phyloP scores from a whole-genome alignment of 2,113 vertebrate genomes.

The Camelus dromedarius region DNA sequence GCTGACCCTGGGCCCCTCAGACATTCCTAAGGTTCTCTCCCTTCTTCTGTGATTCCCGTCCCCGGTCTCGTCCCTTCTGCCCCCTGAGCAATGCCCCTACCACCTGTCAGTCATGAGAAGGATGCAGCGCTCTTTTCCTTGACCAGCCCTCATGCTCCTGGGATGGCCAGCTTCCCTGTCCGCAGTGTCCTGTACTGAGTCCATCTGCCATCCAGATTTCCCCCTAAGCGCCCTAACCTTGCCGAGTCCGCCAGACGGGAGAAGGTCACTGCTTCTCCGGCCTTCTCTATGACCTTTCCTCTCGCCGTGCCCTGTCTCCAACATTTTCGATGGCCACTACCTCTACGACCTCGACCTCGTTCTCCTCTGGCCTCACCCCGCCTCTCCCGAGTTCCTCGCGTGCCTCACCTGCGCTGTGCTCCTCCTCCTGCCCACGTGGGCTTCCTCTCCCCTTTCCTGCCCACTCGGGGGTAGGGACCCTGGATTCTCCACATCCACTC shows the following conservation, averaged over 20 bases:
- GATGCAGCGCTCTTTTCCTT: not conserved
- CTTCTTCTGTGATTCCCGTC: not conserved
- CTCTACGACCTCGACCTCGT: no score
- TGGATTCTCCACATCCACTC: not conserved
- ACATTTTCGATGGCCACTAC: no score
- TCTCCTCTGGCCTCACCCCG: no score
- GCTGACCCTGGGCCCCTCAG: no score
- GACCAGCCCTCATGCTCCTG: not conserved
- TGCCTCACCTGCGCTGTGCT: not conserved
- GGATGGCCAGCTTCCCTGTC: not conserved
- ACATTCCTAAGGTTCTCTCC: not conserved
- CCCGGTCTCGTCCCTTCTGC: not conserved
- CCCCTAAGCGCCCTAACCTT: not conserved
- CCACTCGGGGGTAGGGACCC: not conserved
- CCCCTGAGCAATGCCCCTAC: no score
- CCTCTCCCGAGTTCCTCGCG: no score
- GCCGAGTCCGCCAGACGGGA: accelerated
- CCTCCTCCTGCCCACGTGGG: no score
- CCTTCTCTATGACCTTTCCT: not conserved
- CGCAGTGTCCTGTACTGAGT: accelerated
- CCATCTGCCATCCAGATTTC: not conserved
- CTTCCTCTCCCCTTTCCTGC: no score
- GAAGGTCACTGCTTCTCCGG: no score
- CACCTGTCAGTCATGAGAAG: accelerated
- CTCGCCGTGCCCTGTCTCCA: not conserved